Conservation (phyloP, 2,888 invertebrate species). For the Carpatolechia fugitivella region DNA sequence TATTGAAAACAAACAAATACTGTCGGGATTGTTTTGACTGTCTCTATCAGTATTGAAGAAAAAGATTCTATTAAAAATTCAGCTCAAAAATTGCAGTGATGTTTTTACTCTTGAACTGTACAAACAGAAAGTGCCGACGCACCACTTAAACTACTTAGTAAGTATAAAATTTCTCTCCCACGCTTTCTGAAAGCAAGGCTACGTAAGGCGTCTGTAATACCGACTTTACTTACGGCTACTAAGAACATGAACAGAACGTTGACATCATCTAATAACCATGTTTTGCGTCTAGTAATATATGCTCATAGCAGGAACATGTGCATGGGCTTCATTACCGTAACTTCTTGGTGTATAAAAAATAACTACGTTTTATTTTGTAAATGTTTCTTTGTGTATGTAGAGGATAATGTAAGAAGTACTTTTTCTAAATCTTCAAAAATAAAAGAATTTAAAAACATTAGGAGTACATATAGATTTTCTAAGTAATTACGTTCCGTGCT, state of each 20-base stretch:
- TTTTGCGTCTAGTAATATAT: constrained; percentile 11
- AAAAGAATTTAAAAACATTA: too few species aligned
- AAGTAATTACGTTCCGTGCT: background rate
- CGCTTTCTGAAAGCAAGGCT: background rate
- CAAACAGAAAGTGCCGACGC: background rate
- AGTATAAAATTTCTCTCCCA: constrained; percentile 17
- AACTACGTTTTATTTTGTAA: too few species aligned
- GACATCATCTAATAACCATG: constrained; percentile 16
- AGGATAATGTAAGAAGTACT: too few species aligned
- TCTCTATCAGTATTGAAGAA: too few species aligned
- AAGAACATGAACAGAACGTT: constrained; percentile 15
- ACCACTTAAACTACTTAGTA: constrained; percentile 18
- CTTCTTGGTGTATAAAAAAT: too few species aligned
- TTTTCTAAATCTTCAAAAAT: too few species aligned
- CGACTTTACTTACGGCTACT: constrained; percentile 11
- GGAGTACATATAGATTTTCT: too few species aligned
- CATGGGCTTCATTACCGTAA: background rate
- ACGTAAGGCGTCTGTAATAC: background rate
- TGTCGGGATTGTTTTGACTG: too few species aligned
- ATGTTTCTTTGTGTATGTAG: background rate
- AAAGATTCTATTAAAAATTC: too few species aligned
- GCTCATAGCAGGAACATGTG: background rate
- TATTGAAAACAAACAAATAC: too few species aligned
- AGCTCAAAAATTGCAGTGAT: background rate
- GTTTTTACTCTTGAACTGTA: background rate